These are phyloP conservation scores for Agrilus biguttatus DNA, from an alignment of 2,888 invertebrate genomes.

Conservation along the genomic window DNA sequence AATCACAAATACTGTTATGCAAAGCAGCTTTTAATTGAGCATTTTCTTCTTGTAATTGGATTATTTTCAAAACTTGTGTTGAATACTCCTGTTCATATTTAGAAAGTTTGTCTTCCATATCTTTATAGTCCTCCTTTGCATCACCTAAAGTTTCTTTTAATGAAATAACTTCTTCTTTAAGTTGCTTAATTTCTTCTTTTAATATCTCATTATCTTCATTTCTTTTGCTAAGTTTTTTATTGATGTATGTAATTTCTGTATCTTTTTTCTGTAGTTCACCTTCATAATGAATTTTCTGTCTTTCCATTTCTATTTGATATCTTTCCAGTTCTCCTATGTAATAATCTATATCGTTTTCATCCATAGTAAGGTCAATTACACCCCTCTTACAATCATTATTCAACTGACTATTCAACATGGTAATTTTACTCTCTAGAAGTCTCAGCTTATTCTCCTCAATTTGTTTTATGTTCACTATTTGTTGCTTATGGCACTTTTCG, in stretches of 20 bases:
- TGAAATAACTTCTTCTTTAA: not conserved
- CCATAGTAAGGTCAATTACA: not conserved
- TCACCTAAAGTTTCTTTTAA: slow-evolving; percentile 1
- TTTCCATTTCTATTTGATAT: not conserved
- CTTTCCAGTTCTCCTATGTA: not conserved
- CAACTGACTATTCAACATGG: not conserved
- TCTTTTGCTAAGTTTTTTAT: not conserved
- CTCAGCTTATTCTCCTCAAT: not conserved
- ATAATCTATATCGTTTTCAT: not conserved
- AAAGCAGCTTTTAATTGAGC: too few species aligned
- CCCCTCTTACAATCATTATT: not conserved
- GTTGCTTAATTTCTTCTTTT: not conserved
- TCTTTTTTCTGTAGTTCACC: slow-evolving; percentile 1
- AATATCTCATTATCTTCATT: not conserved
- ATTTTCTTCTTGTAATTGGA: too few species aligned
- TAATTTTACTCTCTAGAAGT: not conserved
- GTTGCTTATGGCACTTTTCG: too few species aligned
- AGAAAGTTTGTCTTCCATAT: not conserved
- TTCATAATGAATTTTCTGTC: not conserved
- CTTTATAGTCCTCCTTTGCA: not conserved
- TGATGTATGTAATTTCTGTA: not conserved
- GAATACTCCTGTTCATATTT: too few species aligned
- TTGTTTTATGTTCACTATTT: too few species aligned
- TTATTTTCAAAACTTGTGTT: too few species aligned
- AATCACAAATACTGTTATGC: too few species aligned